Base-by-base conservation (phyloP, 2,797 vertebrate species). In the Hypotaenidia philippensis region DNA sequence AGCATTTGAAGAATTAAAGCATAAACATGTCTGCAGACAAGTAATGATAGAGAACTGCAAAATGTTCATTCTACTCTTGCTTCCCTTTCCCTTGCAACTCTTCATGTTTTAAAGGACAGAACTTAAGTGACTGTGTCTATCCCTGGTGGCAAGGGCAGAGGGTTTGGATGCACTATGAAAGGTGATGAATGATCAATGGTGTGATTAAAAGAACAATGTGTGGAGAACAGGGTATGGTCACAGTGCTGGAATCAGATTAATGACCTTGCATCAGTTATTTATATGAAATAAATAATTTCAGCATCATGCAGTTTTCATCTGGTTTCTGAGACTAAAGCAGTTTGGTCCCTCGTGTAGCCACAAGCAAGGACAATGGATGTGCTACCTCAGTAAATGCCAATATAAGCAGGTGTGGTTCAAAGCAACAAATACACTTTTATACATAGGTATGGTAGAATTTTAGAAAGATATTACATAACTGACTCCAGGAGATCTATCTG, bases 201-300 rank as follows among this genome's bases (percentile, higher is more conserved):
- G 57, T 75, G 80, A 93, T 75, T 86, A 83, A 69, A 64, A 82
- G 38, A 83, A 50, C n/a, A 69, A 61, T 59, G 38, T 60, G 63
- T 65, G 38, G 36, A 90, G 44, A 79, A 70, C 34, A 81, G 34
- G 40, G 16, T 71, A 76, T 6, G 31, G 63, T 36, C 74, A 93
- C 31, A 66, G 63, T 49, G 55, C 60, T 86, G 79, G 79, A 78
- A 68, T 81, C 41, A 87, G 38, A 83, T 78, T 92, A 92, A 92
- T 61, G 71, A 84, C 78, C 84, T 82, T 66, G 64, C 29, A 81
- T 81, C 0, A 0, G 41, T 82, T 89, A 91, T 77, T 95, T 57
- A 68, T 23, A 20, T 5, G 53, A 72, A 83, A 95, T 55, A 93
- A 90, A 82, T 60, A 60, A 75, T 87, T 81, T 63, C 83, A 86